phyloP scores from a whole-genome alignment of 2,113 vertebrate genomes.

The Malaclemys terrapin region DNA sequence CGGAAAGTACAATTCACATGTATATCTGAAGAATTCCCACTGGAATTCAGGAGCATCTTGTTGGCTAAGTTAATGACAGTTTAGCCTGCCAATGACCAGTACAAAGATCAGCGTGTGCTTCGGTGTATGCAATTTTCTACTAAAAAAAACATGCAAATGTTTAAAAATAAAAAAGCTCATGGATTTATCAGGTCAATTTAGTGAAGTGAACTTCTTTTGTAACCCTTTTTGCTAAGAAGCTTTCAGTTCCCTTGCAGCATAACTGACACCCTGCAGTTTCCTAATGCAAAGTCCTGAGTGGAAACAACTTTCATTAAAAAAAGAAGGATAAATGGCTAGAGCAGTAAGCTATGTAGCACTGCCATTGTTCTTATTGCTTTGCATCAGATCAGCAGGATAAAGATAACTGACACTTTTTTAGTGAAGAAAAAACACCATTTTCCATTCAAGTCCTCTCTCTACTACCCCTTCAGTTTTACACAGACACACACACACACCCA shows the following conservation, averaged over 20 bases:
- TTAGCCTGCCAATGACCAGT: not conserved
- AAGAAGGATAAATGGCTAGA: accelerated
- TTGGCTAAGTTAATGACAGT: not conserved
- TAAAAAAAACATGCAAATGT: not conserved
- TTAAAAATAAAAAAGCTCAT: not conserved
- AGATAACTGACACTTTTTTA: accelerated
- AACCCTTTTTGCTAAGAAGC: not conserved
- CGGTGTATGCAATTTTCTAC: not conserved
- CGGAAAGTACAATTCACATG: accelerated
- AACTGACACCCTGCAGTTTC: not conserved
- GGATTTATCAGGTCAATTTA: not conserved
- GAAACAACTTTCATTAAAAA: not conserved
- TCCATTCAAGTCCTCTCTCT: not conserved
- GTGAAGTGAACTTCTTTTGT: not conserved
- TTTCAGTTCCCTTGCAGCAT: not conserved
- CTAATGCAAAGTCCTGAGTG: not conserved
- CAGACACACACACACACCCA: not conserved
- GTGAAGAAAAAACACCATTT: not conserved
- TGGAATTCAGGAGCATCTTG: not conserved
- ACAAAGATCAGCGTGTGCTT: not conserved
- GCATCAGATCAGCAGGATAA: not conserved
- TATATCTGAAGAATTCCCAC: not conserved
- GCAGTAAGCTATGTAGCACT: accelerated
- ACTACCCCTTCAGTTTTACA: not conserved
- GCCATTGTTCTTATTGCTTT: not conserved